Conservation (phyloP, 2,113 vertebrate genomes). For the Protobothrops flavoviridis region DNA sequence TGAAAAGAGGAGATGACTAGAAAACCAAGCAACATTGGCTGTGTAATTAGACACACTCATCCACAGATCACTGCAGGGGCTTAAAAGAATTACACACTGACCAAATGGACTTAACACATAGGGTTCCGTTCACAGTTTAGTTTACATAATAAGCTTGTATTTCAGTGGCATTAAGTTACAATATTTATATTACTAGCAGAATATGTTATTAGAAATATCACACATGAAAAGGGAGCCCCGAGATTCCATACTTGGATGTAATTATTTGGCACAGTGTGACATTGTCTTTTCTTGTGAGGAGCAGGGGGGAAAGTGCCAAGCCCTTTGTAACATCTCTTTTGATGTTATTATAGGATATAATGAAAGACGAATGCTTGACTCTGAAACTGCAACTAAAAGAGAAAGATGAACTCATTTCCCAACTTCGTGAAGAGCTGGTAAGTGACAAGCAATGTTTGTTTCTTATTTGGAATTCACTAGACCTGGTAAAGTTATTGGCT, state of each 20-base stretch:
- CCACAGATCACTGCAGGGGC: slow-evolving; percentile 7
- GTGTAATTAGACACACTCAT: not conserved
- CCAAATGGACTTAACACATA: slow-evolving; percentile 39
- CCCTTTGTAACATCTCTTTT: slow-evolving; percentile 66
- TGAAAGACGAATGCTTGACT: slow-evolving; percentile 85
- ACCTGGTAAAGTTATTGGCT: slow-evolving; percentile 20
- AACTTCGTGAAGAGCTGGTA: slow-evolving; percentile 92
- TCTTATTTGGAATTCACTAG: not conserved
- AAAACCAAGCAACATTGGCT: not conserved
- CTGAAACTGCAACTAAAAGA: slow-evolving; percentile 89
- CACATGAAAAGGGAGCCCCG: slow-evolving; percentile 53
- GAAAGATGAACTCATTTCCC: slow-evolving; percentile 88
- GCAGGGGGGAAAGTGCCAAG: slow-evolving; percentile 52
- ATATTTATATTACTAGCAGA: slow-evolving; percentile 55
- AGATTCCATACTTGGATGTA: slow-evolving; percentile 63
- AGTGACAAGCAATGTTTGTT: slow-evolving; percentile 54
- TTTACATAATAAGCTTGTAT: slow-evolving; percentile 18
- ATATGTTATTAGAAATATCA: slow-evolving; percentile 57
- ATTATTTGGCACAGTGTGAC: slow-evolving; percentile 61
- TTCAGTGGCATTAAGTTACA: slow-evolving; percentile 50
- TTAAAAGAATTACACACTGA: slow-evolving; percentile 43
- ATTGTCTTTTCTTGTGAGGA: slow-evolving; percentile 63
- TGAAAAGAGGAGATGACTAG: not conserved
- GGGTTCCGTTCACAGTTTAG: slow-evolving; percentile 38
- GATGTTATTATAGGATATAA: slow-evolving; percentile 82